Conservation (phyloP, 2,797 vertebrate genomes). For the Diceros bicornis region DNA sequence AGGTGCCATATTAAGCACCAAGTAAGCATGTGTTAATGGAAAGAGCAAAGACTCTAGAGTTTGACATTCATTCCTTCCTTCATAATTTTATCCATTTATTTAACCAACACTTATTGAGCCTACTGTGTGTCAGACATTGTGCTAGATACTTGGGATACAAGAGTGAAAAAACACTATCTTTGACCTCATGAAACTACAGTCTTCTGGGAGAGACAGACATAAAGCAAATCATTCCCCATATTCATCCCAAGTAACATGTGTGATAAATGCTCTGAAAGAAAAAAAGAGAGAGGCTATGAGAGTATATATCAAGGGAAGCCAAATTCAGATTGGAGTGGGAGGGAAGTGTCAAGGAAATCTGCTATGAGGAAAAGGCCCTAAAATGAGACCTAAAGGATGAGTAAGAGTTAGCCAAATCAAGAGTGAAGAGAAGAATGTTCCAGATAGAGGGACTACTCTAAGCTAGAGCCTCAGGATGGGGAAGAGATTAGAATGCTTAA, state of each 20-base stretch:
- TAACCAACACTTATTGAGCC: neutral
- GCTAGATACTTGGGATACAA: neutral
- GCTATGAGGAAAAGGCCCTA: neutral
- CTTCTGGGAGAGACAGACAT: conserved; percentile 13
- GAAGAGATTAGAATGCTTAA: neutral
- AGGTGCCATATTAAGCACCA: neutral
- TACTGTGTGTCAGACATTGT: neutral
- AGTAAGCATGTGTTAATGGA: neutral
- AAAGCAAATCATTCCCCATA: neutral
- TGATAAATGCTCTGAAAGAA: neutral
- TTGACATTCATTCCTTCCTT: neutral
- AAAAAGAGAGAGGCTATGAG: neutral
- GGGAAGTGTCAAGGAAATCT: neutral
- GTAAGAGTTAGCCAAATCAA: neutral
- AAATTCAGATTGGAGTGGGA: neutral
- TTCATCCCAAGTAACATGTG: neutral
- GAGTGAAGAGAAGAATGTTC: neutral
- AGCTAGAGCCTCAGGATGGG: neutral
- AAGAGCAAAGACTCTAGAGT: neutral
- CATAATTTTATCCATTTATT: neutral
- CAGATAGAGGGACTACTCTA: neutral
- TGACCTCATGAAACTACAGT: neutral
- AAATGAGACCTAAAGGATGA: neutral
- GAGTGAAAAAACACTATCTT: neutral
- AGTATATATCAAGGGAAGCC: neutral